Conservation (phyloP, 2,797 vertebrate species). For the Chelidonichthys spinosus region DNA sequence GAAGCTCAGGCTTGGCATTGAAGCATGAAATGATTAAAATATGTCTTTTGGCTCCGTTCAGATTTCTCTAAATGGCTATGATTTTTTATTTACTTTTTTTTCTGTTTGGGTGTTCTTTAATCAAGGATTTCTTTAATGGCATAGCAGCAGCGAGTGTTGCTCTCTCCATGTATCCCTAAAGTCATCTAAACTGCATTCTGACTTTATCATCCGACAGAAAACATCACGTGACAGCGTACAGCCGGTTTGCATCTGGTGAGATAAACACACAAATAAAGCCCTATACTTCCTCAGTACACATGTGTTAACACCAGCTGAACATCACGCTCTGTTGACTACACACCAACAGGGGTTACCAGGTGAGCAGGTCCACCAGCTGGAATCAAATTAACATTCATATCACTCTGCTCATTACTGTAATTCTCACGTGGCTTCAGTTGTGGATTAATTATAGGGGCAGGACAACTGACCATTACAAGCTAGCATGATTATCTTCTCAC, state of each 20-base stretch:
- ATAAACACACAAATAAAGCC: neutral
- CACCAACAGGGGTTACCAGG: conserved; percentile 46
- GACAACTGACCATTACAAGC: conserved; percentile 64
- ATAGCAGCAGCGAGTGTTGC: neutral
- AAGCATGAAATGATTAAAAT: conserved; percentile 71
- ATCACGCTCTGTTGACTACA: conserved; percentile 28
- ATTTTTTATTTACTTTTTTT: conserved; percentile 38
- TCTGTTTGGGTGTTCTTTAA: conserved; percentile 33
- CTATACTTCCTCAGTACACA: neutral
- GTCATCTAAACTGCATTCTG: neutral
- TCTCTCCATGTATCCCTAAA: neutral
- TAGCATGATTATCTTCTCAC: conserved; percentile 57
- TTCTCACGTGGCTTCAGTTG: conserved; percentile 65
- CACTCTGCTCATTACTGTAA: conserved; percentile 65
- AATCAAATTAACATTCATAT: conserved; percentile 68
- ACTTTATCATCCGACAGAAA: neutral
- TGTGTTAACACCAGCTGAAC: conserved; percentile 8
- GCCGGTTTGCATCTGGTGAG: neutral
- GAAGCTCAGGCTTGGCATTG: conserved; percentile 61
- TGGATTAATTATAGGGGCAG: conserved; percentile 67
- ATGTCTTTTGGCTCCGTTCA: conserved; percentile 62
- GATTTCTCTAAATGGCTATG: conserved; percentile 56
- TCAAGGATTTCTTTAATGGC: conserved; percentile 13
- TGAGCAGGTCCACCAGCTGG: conserved; percentile 60
- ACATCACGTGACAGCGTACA: neutral